Evolutionary conservation across 2,113 vertebrate genomes (phyloP).

Genomic region (Bujurquina vittata): DNA sequence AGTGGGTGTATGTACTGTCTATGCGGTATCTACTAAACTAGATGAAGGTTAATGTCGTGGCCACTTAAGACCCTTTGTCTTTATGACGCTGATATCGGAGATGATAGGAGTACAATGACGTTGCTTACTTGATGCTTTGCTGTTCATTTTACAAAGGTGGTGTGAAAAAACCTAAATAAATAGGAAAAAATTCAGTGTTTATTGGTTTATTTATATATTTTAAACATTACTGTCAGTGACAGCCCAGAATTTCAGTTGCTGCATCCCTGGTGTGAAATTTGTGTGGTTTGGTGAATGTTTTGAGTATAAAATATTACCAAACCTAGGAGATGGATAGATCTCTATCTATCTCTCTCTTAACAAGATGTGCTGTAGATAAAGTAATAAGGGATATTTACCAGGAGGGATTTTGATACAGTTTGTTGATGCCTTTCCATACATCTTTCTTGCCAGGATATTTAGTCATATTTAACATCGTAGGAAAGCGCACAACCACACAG

Average conservation of each 20-base stretch:
- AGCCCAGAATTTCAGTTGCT: not conserved
- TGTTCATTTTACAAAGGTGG: not conserved
- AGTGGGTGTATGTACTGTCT: constrained; percentile 6
- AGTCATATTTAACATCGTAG: constrained; percentile 2
- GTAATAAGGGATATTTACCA: not conserved
- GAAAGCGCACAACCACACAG: constrained; percentile 7
- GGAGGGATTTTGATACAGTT: not conserved
- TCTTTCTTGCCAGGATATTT: constrained; percentile 5
- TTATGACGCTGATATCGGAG: not conserved
- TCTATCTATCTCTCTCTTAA: too few species aligned
- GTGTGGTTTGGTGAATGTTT: not conserved
- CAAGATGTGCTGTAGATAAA: not conserved
- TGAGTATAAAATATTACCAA: not conserved
- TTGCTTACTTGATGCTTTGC: not conserved
- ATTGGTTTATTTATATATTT: not conserved
- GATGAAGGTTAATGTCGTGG: constrained; percentile 10
- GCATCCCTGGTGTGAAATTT: not conserved
- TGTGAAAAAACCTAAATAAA: too few species aligned
- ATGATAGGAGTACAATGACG: not conserved
- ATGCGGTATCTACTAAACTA: constrained; percentile 5
- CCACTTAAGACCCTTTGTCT: not conserved
- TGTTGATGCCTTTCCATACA: not conserved
- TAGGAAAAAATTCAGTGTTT: not conserved
- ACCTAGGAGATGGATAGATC: too few species aligned
- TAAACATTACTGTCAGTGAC: not conserved